phyloP scores from a whole-genome alignment of 92 coral and sea anemone genomes.

The Epizoanthus ramosus region DNA sequence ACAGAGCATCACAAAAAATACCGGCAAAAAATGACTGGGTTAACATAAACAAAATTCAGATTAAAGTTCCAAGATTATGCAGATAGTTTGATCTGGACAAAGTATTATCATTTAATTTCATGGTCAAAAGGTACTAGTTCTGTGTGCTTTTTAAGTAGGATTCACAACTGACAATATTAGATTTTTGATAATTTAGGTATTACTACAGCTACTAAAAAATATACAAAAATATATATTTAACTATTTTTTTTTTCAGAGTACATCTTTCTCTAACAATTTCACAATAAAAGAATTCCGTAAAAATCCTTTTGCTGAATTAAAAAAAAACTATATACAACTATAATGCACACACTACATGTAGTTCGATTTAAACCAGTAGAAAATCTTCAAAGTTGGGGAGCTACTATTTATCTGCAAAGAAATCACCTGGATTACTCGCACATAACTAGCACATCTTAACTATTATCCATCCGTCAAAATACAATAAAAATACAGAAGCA shows the following conservation, averaged over 20 bases:
- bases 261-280: constrained; percentile 34
- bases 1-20: no score
- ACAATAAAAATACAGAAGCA: constrained; percentile 19
- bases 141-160: no score
- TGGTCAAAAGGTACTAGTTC: no score
- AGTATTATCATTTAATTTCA: no score
- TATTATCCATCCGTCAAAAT: constrained; percentile 29
- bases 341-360: not conserved
- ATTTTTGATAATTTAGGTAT: not conserved
- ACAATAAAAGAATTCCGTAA: constrained; percentile 1
- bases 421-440: not conserved
- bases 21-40: no score
- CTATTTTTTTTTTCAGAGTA: not conserved
- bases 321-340: not conserved
- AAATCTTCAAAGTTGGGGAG: not conserved
- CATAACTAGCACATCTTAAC: not conserved
- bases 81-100: no score
- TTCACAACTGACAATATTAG: not conserved
- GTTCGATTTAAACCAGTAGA: not conserved
- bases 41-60: no score
- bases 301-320: not conserved
- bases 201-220: not conserved
- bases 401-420: not conserved
- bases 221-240: not conserved
- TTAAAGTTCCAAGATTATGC: no score